Evolutionary conservation across 2,888 invertebrate genomes (phyloP), one percentile per base, ranked within the genome.

Genomic region (Phyllotreta striolata): DNA sequence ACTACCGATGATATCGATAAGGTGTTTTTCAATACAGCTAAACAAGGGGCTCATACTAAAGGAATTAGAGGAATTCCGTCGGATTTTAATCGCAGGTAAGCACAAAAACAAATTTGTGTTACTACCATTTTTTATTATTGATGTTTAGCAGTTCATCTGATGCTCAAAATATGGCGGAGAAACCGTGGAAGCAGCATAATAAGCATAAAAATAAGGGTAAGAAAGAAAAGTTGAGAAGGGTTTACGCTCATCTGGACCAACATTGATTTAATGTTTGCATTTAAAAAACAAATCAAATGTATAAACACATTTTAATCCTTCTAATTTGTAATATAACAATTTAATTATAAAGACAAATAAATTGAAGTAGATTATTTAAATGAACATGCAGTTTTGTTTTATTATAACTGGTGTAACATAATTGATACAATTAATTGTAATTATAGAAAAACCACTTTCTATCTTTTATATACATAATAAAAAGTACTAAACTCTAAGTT

Each of bases 201-300:
- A 92, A 90, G 80, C 93, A 95, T 79, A 88, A 89, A 38, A 96
- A 97, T 79, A 91, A 91, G 77, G 93, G 94, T 72, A 96, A 95
- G 79, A 90, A 91, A 64, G 96, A 97, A 79, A 98, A 98, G 80
- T 82, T 95, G n/a, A 85, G 97, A 75, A 85, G 92, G 77, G 87
- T 93, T 39, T 96, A 93, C 81, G 85, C 88, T 43, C 89, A 96
- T 83, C 85, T 95, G 58, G 96, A 97, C 81, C 87, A 91, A 79
- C 91, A 92, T 80, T 91, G 77, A 83, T 24, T 24, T 24, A 24
- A 24, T 24, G 24, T 34, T 6, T n/a, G 34, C 13, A n/a, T 14
- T 39, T 38, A 14, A 14, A n/a, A 54, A 54, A 54, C 13, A 39
- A 8, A n/a, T 5, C 0, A 12, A 44, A 52, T 60, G 38, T 52